Evolutionary conservation across 2,888 invertebrate genomes (phyloP), one percentile per base, ranked within the genome.

Genomic region (Spatulosminthurus flaviceps): DNA sequence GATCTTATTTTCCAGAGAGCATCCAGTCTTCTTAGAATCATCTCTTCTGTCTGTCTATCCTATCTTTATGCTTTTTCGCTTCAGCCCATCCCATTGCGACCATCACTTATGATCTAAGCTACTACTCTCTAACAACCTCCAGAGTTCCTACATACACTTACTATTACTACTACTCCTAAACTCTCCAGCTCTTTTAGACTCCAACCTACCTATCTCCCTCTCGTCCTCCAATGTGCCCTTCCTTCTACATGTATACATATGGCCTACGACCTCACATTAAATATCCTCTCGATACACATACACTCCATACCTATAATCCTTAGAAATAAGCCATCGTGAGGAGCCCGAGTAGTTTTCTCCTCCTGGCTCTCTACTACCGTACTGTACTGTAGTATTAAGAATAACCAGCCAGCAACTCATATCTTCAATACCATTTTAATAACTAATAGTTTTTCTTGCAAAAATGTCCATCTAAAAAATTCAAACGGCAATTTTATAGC

Each of bases 51-150:
- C 72, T 74, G 74, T 60, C 72, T 73, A 70, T 79, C 61, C 72
- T 72, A 76, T 69, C 66, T 69, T 75, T 75, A 75, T 79, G 75
- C 79, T 75, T 75, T 70, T 64, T 41, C 71, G 76, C 79, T 70
- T 70, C 60, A 75, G 69, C 61, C 70, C 70, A 75, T 79, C 69
- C 79, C 79, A 78, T 70, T 71, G 71, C 78, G 78, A 78, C 71
- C 78, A 78, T 78, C 78, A 78, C 43, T 78, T 78, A 78, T 78
- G 78, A 78, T 78, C 60, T 61, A 34, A 70, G 70, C 70, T 70
- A 70, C 41, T 70, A 70, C 22, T 70, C 1, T 29, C 69, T 16
- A 29, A 69, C 24, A 70, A 42, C 41, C 24, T 41, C 41, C 41
- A 41, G 13, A 26, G 5, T 24, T 11, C 21, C 29, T n/a, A 22